A percentile compares a stretch with the other conserved stretches of the same genome.
Conservation (phyloP, 2,888 invertebrate species). For the Halictus ligatus region DNA sequence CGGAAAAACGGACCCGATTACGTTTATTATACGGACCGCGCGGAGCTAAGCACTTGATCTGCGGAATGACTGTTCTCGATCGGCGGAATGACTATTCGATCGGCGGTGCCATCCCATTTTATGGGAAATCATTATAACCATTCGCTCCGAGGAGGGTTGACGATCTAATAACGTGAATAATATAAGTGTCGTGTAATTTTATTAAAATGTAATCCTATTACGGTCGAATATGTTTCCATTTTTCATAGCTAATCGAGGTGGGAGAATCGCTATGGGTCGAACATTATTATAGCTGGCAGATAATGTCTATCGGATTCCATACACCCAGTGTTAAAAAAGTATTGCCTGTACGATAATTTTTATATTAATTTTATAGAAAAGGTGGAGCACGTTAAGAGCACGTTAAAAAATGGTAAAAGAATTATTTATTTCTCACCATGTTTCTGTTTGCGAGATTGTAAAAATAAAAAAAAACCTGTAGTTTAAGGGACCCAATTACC, state of each 20-base stretch:
- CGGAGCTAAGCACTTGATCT: neutral
- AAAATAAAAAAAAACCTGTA: no score
- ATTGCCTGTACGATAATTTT: neutral
- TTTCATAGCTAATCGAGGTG: neutral
- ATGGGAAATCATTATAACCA: constrained; percentile 34
- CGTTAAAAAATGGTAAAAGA: no score
- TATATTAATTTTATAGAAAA: neutral
- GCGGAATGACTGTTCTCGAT: constrained; percentile 35
- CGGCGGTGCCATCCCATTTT: constrained; percentile 26
- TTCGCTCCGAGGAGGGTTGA: constrained; percentile 13
- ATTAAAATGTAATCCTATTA: neutral
- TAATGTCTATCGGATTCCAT: neutral
- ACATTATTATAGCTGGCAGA: neutral
- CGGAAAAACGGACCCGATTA: neutral
- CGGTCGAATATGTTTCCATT: neutral
- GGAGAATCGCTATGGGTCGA: neutral
- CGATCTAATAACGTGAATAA: constrained; percentile 26
- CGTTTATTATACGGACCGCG: constrained; percentile 8
- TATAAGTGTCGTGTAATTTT: constrained; percentile 13
- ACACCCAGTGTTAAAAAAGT: neutral
- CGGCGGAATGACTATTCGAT: constrained; percentile 39
- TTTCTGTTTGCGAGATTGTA: no score
- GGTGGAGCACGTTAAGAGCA: no score
- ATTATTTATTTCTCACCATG: no score
- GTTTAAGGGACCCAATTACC: no score